Conservation (phyloP, 2,113 vertebrate genomes). For the Archilochus colubris region DNA sequence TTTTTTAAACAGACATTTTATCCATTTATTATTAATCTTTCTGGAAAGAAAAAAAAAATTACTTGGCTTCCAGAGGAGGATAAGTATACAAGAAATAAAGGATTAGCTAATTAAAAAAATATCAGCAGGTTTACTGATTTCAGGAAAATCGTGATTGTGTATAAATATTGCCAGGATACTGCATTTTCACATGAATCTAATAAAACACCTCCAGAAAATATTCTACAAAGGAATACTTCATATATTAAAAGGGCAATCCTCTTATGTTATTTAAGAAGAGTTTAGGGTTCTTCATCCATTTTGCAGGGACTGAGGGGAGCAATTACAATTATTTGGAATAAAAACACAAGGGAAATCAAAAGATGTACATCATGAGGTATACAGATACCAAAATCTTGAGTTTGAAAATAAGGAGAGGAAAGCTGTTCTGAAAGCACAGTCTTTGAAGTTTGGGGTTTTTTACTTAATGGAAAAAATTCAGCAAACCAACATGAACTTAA, state of each 20-base stretch:
- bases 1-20: not conserved
- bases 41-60: not conserved
- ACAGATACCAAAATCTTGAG: not conserved
- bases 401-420: not conserved
- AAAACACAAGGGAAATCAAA: not conserved
- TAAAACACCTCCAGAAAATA: not conserved
- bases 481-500: not conserved
- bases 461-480: not conserved
- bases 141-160: not conserved
- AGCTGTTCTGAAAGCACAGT: not conserved
- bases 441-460: not conserved
- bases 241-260: not conserved
- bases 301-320: not conserved
- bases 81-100: not conserved
- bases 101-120: not conserved
- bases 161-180: not conserved
- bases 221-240: not conserved
- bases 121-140: not conserved
- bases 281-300: not conserved
- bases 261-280: not conserved
- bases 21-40: not conserved
- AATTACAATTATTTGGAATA: not conserved
- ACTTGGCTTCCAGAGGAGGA: not conserved
- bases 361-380: not conserved
- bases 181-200: not conserved